Evolutionary conservation across 2,113 vertebrate genomes (phyloP), one percentile per base, ranked within the genome.

Genomic region (Ornithorhynchus anatinus): DNA sequence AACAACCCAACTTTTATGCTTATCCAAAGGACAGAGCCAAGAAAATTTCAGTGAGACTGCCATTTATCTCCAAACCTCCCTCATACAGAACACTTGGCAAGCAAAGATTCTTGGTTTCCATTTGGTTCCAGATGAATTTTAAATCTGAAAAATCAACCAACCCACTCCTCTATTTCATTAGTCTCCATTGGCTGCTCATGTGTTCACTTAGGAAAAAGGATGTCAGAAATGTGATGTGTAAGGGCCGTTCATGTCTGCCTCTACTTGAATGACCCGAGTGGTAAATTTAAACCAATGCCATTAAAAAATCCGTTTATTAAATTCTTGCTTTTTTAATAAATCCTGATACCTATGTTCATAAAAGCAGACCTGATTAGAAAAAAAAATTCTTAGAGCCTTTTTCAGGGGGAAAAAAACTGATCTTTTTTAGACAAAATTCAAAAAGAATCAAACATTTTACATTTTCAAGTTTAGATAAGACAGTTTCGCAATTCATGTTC

Each of bases 1-100:
- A 78, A n/a, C 59, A 78, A 70, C 48, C 47, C 36, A 64, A 37
- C 62, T 59, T 68, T 23, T 29, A 44, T 42, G 59, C 67, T 65
- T 42, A 48, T 53, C 7, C 53, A 0, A 74, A 69, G 69, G 71
- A 47, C 17, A 75, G 8, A 75, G 64, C 29, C 62, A 79, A 59
- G 6, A 69, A 77, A 60, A 87, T 81, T 82, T 89, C 50, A 82
- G 64, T 47, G 77, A 80, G 58, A 76, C 32, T 84, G 47, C 68
- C 70, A 47, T 45, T 4, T 79, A 48, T 47, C 8, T 38, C 52
- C 57, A 53, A 43, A 66, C 75, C 79, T 88, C 57, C 62, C 79
- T 86, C 76, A 66, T 4, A 59, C 43, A 68, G 16, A 82, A 48
- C 39, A 42, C 69, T 77, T 84, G 72, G 53, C 77, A 87, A 78